phyloP scores from a whole-genome alignment of 2,797 vertebrate genomes.

The Lepilemur septentrionalis region DNA sequence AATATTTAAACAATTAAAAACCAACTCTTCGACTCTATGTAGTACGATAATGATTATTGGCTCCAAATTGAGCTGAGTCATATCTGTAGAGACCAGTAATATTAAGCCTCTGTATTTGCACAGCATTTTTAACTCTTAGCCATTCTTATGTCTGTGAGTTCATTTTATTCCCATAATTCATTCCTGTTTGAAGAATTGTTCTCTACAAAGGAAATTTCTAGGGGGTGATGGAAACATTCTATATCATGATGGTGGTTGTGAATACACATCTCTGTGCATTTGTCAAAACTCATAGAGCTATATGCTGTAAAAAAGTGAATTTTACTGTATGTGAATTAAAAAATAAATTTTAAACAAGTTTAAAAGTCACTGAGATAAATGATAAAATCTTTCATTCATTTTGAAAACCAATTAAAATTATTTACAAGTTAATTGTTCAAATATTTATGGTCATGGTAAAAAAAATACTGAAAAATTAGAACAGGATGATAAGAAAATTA shows the following conservation, averaged over 20 bases:
- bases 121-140: background rate
- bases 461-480: background rate
- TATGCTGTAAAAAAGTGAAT: background rate
- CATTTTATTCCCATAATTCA: background rate
- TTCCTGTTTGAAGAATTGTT: background rate
- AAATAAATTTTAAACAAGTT: background rate
- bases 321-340: background rate
- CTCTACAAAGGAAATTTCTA: background rate
- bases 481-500: background rate
- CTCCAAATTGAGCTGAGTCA: background rate
- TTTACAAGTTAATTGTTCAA: background rate
- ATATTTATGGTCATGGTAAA: background rate
- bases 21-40: background rate
- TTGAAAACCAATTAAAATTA: background rate
- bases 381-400: background rate
- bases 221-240: background rate
- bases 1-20: background rate
- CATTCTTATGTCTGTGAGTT: background rate
- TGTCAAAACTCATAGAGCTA: background rate
- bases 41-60: background rate
- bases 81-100: background rate
- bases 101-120: background rate
- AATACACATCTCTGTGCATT: background rate
- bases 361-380: background rate
- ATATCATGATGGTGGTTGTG: background rate